Base-by-base conservation (phyloP, 1,140 invertebrate genomes). In the Zeugodacus cucurbitae region DNA sequence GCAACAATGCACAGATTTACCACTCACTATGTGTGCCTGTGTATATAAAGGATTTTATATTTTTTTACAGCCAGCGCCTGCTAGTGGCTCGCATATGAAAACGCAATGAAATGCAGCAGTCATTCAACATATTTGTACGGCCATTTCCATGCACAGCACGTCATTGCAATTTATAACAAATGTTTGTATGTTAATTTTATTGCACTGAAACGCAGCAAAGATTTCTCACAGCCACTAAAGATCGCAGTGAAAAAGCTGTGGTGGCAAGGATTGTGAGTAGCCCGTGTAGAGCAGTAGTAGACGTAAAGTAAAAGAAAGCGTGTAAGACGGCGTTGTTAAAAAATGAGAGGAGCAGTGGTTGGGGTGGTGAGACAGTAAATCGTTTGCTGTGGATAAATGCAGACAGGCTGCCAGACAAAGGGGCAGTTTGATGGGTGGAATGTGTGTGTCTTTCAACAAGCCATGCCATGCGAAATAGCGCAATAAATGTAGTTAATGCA, bases 161-260 rank as follows among this genome's bases (percentile, higher is more conserved):
- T 92, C 90, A 92, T 89, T 90, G 91, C 91, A 92, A 92, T 92
- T 92, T 92, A 92, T 92, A 91, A 92, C 91, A 92, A 91, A 91
- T 90, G 91, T 92, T 92, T 92, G 92, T 91, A 92, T 92, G 91
- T 92, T 92, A 92, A 92, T 92, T 92, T 92, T 92, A 92, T 92
- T 91, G 91, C 74, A 82, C 11, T 4, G n/a, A 29, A 22, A 44
- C 10, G 91, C 88, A 90, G 91, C 91, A 92, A 91, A 92, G 37
- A 70, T 37, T 58, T 82, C n/a, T n/a, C n/a, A n/a, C 74, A 82
- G 74, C 1, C 74, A 82, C 41, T 82, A 82, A 82, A 82, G 11
- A 82, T 82, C 34, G 22, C n/a, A 74, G 37, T n/a, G 34, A 74
- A 41, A 37, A 41, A 34, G n/a, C 6, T 54, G 17, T 22, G 29